Evolutionary conservation across 2,797 vertebrate species (phyloP).

Genomic region (Phylloscopus collybita): DNA sequence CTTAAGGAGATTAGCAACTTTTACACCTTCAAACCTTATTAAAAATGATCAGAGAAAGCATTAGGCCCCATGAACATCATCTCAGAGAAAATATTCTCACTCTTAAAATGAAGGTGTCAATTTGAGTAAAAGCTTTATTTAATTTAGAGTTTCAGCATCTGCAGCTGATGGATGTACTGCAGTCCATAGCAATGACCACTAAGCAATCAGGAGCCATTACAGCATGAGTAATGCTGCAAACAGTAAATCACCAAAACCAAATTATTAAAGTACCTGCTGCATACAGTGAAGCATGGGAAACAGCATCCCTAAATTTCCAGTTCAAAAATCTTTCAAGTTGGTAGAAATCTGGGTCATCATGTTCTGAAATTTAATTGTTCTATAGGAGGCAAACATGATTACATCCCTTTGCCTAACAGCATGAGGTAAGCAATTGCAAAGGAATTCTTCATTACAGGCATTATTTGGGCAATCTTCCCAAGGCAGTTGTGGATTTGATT

Average conservation of each 20-base stretch:
- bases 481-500: not conserved
- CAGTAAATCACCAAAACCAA: not conserved
- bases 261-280: not conserved
- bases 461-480: not conserved
- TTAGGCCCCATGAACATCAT: not conserved
- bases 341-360: not conserved
- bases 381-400: not conserved
- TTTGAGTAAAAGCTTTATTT: not conserved
- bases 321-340: not conserved
- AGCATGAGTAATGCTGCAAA: not conserved
- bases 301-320: not conserved
- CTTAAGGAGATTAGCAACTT: not conserved
- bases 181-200: not conserved
- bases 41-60: not conserved
- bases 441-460: not conserved
- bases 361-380: conserved; percentile 2
- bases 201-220: not conserved
- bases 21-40: not conserved
- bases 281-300: not conserved
- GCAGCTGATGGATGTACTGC: not conserved
- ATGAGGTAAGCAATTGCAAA: not conserved
- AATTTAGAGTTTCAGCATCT: not conserved
- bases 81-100: not conserved
- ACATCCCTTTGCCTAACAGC: not conserved
- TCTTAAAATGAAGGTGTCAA: not conserved